phyloP scores from a whole-genome alignment of 2,797 vertebrate genomes.

The Acropternis orthonyx region DNA sequence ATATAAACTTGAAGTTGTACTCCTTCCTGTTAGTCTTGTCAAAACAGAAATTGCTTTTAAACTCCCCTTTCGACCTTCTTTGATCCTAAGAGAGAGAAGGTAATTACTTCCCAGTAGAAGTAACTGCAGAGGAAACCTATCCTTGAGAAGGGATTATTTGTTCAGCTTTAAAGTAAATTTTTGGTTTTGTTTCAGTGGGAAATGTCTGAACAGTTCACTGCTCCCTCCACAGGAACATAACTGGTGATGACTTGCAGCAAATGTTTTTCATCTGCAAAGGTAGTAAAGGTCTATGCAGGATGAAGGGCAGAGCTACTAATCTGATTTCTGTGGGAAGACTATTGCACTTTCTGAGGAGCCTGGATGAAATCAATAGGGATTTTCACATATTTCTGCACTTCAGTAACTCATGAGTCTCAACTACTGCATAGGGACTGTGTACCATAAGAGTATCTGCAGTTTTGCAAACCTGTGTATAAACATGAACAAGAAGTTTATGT shows the following conservation, averaged over 20 bases:
- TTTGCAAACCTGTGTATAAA: background rate
- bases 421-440: background rate
- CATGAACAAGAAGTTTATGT: background rate
- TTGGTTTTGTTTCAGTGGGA: background rate
- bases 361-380: background rate
- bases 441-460: background rate
- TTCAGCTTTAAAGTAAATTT: constrained; percentile 16
- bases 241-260: background rate
- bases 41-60: background rate
- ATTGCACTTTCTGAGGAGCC: background rate
- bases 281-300: background rate
- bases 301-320: background rate
- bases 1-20: background rate
- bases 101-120: background rate
- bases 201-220: background rate
- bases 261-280: background rate
- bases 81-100: background rate
- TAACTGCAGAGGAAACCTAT: background rate
- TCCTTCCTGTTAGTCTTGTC: background rate
- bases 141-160: background rate
- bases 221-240: background rate
- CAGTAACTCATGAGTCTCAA: background rate
- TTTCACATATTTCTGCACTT: background rate
- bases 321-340: background rate
- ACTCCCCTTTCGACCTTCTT: background rate